Evolutionary conservation across 2,888 invertebrate species (phyloP).

Genomic region (Acheta domesticus): DNA sequence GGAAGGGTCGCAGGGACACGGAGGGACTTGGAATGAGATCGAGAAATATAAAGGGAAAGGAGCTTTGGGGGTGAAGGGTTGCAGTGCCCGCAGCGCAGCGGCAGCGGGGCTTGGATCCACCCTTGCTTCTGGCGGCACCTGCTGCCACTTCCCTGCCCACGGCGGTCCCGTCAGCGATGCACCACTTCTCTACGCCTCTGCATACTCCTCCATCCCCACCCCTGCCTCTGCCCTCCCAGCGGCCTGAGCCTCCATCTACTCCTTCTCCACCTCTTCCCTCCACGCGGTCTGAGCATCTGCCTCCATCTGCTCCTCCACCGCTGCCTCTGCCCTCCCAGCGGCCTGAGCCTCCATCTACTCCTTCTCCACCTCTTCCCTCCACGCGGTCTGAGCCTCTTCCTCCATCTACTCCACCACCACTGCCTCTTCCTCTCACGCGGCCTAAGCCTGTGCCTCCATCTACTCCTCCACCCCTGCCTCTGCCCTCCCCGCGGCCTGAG

Average conservation of each 20-base stretch:
- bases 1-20: not conserved
- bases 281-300: not conserved
- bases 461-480: not conserved
- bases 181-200: not conserved
- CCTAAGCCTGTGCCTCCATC: not conserved
- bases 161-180: no score
- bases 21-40: not conserved
- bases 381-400: no score
- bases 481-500: not conserved
- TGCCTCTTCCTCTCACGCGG: not conserved
- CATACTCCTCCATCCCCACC: no score
- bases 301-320: not conserved
- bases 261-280: not conserved
- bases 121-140: not conserved
- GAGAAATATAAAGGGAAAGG: constrained; percentile 11
- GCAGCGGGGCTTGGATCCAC: not conserved
- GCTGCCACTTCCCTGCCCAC: not conserved
- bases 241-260: not conserved
- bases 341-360: not conserved
- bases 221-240: no score
- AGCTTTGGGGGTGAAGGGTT: constrained; percentile 7
- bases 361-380: no score
- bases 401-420: not conserved
- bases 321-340: not conserved
- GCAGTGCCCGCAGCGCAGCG: not conserved